Evolutionary conservation across 2,888 invertebrate genomes (phyloP), one percentile per base, ranked within the genome.

Genomic region (Metacarcinus magister): DNA sequence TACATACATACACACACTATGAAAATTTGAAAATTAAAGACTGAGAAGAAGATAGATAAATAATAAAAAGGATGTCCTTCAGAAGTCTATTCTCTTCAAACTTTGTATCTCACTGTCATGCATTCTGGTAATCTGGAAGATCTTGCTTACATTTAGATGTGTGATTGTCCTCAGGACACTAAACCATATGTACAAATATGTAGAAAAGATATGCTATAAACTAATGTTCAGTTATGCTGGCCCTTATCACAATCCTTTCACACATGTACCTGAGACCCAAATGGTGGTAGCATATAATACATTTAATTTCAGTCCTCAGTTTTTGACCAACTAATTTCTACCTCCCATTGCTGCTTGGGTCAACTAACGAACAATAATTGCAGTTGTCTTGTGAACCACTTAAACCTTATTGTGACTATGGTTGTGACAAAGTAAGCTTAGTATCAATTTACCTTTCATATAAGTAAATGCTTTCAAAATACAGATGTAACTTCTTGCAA

Each of bases 131-230:
- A 28, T 39, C 39, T 87, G 82, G 39, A 32, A 87, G 39, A 39
- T 39, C 82, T 87, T 39, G 13, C 82, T 39, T 32, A 28, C 23
- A 75, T 75, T 32, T 39, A 87, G 32, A 87, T 39, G 39, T 87
- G 82, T 87, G 82, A 87, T 87, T 87, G 39, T 87, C 82, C 13
- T 87, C 82, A 87, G 82, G 82, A 87, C 39, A 39, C 28, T 87
- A 23, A 32, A 87, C 23, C 67, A n/a, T 87, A 32, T 87, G 39
- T 87, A 87, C 82, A 87, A 87, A 13, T 87, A 2, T 32, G 2
- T 32, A 32, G 32, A 39, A 87, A 87, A 32, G 39, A 39, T 87
- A 87, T 39, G 13, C 13, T 32, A 87, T 32, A 13, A 87, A 87
- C 28, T 39, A 87, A 39, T 87, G 7, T 87, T 75, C 75, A 87